phyloP scores from a whole-genome alignment of 1,140 invertebrate species.

The Drosophila kikkawai region DNA sequence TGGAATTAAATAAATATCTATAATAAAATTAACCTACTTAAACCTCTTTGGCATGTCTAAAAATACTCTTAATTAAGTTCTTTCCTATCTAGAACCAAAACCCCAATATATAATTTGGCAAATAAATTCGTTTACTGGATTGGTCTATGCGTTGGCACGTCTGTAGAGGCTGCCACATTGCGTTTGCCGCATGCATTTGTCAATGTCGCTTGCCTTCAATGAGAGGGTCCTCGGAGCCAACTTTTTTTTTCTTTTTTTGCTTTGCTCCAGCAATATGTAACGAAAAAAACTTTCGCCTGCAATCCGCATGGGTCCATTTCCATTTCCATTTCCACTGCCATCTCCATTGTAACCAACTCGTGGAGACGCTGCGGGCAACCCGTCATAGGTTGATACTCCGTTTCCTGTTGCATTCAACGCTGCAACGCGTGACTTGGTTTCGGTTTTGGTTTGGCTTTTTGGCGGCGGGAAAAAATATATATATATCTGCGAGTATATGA shows the following conservation, averaged over 20 bases:
- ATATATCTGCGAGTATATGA: conserved; percentile 31
- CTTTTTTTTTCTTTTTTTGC: not conserved
- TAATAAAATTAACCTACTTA: not conserved
- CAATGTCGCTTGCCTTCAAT: conserved; percentile 66
- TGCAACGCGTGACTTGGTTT: conserved; percentile 67
- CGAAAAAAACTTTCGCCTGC: conserved; percentile 75
- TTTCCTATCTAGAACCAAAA: not conserved
- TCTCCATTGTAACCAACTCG: conserved; percentile 59
- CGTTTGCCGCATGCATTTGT: conserved; percentile 75
- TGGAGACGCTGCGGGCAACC: conserved; percentile 65
- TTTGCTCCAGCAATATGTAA: conserved; percentile 46
- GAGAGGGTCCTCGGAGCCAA: conserved; percentile 52
- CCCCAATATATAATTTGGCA: conserved; percentile 21
- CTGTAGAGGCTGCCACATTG: conserved; percentile 32
- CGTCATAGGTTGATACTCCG: conserved; percentile 58
- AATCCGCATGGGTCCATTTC: conserved; percentile 62
- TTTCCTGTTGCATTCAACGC: conserved; percentile 57
- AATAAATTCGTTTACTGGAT: conserved; percentile 34
- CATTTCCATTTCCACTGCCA: conserved; percentile 41
- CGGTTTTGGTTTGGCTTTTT: conserved; percentile 17
- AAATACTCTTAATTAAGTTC: not conserved
- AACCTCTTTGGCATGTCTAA: too few species aligned
- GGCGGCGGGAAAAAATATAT: conserved; percentile 23
- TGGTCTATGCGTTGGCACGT: conserved; percentile 70
- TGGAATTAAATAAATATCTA: not conserved